These are phyloP conservation scores for Bovichtus diacanthus DNA, from an alignment of 2,797 vertebrate species.

Conservation along the genomic window DNA sequence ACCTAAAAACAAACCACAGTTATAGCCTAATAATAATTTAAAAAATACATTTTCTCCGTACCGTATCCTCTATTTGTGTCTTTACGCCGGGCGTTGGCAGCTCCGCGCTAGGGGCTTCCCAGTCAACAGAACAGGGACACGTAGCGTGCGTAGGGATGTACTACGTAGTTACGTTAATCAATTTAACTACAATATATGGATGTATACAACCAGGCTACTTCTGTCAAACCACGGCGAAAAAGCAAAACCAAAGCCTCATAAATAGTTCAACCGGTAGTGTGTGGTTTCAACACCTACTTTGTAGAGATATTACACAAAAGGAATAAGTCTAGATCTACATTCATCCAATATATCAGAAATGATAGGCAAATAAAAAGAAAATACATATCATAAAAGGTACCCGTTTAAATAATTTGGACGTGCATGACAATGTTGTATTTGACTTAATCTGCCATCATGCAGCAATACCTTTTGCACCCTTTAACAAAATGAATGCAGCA, in stretches of 20 bases:
- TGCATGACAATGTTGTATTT: not conserved
- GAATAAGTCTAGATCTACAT: not conserved
- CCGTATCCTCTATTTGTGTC: conserved; percentile 83
- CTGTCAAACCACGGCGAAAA: too few species aligned
- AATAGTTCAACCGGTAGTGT: accelerated
- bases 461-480: not conserved
- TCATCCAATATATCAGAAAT: not conserved
- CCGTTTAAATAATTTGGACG: not conserved
- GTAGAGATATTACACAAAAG: not conserved
- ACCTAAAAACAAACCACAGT: accelerated
- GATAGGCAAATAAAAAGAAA: too few species aligned
- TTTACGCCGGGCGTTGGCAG: conserved; percentile 89
- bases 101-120: conserved; percentile 86
- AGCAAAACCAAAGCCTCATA: accelerated
- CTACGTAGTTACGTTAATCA: conserved; percentile 66
- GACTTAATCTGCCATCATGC: not conserved
- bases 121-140: conserved; percentile 83
- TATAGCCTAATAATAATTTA: not conserved
- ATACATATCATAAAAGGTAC: too few species aligned
- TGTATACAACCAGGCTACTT: not conserved
- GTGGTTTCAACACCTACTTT: not conserved
- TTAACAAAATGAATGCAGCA: not conserved
- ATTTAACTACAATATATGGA: not conserved
- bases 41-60: conserved; percentile 49
- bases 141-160: conserved; percentile 46